Base-by-base conservation (phyloP, 2,888 invertebrate genomes). In the Nymphalis c-album region DNA sequence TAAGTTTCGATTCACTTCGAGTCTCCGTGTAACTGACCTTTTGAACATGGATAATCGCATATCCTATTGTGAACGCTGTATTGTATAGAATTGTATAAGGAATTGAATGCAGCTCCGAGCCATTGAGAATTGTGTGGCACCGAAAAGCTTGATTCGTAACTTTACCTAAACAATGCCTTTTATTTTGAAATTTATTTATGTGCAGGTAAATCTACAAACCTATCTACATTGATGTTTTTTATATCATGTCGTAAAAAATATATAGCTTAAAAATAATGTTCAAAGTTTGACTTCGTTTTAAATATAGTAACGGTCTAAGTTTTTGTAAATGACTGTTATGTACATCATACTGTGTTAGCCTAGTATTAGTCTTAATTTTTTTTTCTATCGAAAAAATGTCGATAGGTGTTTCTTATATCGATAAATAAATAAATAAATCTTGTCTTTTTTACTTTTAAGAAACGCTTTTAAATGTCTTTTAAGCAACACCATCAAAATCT, bases 1-100 rank as follows among this genome's bases (percentile, higher is more conserved):
- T 35, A 53, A 53, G 51, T 57, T 55, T 66, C n/a, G 35, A 66
- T 66, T 60, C 46, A n/a, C n/a, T 60, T 20, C 47, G 51, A 60
- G 51, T 16, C 53, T 18, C 35, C 18, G 40, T 47, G 45, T 47
- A 66, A 66, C 50, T 68, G 71, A 72, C 72, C 71, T 71, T 71
- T 71, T 55, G 62, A 63, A 71, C 62, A 57, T 60, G 60, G 64
- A 71, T 70, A 70, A 67, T 66, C 64, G 66, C 63, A 64, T 64
- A 65, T 65, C 63, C 70, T 51, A 68, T 70, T 65, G 48, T 70
- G 53, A 40, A 57, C 51, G 60, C 18, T 63, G 63, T 60, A 61
- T 60, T 67, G 69, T 68, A 60, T 50, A 60, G 66, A 40, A 53
- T 64, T 65, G 58, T 70, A 63, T 65, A 63, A 62, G 63, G 60